These are phyloP conservation scores for Ceyx erithaca DNA, from an alignment of 2,797 vertebrate genomes.

Conservation along the genomic window DNA sequence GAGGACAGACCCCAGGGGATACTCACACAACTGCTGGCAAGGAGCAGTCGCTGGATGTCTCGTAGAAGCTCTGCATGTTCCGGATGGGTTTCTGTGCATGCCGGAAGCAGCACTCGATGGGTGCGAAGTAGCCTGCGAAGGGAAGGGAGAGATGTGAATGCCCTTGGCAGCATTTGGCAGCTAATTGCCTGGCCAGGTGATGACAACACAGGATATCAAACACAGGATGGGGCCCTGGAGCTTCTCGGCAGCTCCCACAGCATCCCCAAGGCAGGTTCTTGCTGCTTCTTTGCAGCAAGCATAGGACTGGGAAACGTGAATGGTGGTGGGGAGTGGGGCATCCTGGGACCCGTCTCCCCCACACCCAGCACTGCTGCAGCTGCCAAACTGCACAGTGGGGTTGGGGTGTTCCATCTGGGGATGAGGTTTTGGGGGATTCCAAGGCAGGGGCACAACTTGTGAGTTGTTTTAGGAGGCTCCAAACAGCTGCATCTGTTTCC, in stretches of 20 bases:
- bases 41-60: neutral
- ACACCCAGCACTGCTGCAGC: accelerated
- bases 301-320: accelerated
- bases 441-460: neutral
- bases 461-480: neutral
- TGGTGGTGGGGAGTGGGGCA: neutral
- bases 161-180: neutral
- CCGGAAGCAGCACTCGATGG: neutral
- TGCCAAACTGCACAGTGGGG: accelerated
- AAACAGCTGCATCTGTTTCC: neutral
- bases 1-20: neutral
- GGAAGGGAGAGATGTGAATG: neutral
- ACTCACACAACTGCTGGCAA: conserved; percentile 41
- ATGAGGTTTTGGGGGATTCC: neutral
- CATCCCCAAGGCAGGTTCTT: accelerated
- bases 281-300: neutral
- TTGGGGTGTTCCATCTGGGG: accelerated
- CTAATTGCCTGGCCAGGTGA: accelerated
- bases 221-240: neutral
- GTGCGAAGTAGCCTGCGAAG: neutral
- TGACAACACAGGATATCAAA: accelerated
- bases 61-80: neutral
- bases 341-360: neutral
- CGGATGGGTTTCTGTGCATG: accelerated
- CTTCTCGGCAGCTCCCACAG: neutral